phyloP scores from a whole-genome alignment of 2,888 invertebrate genomes.

The Eilema depressum region DNA sequence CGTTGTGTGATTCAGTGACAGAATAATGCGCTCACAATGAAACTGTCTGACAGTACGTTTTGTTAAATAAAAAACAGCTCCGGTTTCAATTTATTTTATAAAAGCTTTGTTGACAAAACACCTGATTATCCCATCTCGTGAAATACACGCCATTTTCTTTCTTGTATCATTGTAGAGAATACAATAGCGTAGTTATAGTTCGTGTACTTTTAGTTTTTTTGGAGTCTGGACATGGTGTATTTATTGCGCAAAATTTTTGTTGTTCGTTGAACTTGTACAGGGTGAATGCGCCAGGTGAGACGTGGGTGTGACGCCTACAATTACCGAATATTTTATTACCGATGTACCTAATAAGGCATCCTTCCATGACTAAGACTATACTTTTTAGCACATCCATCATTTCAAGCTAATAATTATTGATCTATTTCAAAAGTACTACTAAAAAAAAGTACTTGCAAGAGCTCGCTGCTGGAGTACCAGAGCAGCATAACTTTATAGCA shows the following conservation, averaged over 20 bases:
- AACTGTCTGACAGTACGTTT: slow-evolving; percentile 45
- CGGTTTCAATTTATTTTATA: slow-evolving; percentile 56
- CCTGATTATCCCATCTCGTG: slow-evolving; percentile 35
- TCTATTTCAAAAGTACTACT: not conserved
- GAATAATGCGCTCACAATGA: slow-evolving; percentile 30
- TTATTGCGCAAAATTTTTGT: slow-evolving; percentile 52
- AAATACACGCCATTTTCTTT: slow-evolving; percentile 37
- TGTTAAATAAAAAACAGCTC: slow-evolving; percentile 48
- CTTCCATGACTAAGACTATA: not conserved
- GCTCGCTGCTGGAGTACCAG: not conserved
- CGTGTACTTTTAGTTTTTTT: slow-evolving; percentile 40
- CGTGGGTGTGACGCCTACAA: slow-evolving; percentile 66
- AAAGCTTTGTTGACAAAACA: slow-evolving; percentile 28
- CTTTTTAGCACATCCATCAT: not conserved
- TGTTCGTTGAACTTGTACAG: slow-evolving; percentile 64
- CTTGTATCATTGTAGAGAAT: slow-evolving; percentile 30
- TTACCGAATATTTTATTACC: slow-evolving; percentile 54
- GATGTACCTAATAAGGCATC: slow-evolving; percentile 36
- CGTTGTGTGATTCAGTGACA: slow-evolving; percentile 30
- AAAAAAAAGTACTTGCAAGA: not conserved
- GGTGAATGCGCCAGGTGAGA: slow-evolving; percentile 65
- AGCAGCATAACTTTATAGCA: not conserved
- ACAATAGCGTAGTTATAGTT: slow-evolving; percentile 29
- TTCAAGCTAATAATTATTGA: not conserved
- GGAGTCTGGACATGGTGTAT: slow-evolving; percentile 34